Conservation (phyloP, 2,797 vertebrate species). For the Pagetopsis macropterus region DNA sequence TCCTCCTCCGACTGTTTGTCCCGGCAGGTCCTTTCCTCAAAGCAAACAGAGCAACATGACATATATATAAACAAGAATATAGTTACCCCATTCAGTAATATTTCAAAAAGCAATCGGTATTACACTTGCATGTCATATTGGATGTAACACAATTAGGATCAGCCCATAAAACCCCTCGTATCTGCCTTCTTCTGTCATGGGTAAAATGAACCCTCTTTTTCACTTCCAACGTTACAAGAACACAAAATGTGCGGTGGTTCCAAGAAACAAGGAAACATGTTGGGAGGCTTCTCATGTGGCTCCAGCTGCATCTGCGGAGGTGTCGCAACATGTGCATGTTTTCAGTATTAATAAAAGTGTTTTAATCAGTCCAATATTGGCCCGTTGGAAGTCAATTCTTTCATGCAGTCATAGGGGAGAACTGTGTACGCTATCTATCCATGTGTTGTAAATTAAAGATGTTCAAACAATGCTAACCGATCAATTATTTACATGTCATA, state of each 20-base stretch:
- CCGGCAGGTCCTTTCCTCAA: neutral
- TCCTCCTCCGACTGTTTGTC: neutral
- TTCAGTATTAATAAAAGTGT: slow-evolving; percentile 13
- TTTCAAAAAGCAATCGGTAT: neutral
- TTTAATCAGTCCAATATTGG: slow-evolving; percentile 14
- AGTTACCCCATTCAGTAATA: no score
- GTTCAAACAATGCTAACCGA: slow-evolving; percentile 44
- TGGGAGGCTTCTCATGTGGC: slow-evolving; percentile 23
- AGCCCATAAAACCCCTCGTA: neutral
- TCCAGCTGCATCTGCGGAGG: slow-evolving; percentile 35
- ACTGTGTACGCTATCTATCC: slow-evolving; percentile 5
- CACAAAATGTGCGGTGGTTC: slow-evolving; percentile 23
- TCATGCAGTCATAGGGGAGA: slow-evolving; percentile 1
- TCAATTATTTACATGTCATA: slow-evolving; percentile 54
- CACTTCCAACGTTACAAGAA: slow-evolving; percentile 10
- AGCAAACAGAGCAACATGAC: neutral
- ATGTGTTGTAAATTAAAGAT: slow-evolving; percentile 48
- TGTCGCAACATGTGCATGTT: slow-evolving; percentile 27
- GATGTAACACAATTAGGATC: slow-evolving; percentile 12
- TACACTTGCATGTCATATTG: slow-evolving; percentile 8
- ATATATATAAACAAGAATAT: no score
- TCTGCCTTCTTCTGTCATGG: neutral
- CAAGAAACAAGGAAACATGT: slow-evolving; percentile 17
- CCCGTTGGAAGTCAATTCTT: slow-evolving; percentile 1
- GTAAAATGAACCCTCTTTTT: slow-evolving; percentile 6